These are phyloP conservation scores for Boloria euphrosyne DNA, from an alignment of 2,888 invertebrate genomes.

Conservation along the genomic window DNA sequence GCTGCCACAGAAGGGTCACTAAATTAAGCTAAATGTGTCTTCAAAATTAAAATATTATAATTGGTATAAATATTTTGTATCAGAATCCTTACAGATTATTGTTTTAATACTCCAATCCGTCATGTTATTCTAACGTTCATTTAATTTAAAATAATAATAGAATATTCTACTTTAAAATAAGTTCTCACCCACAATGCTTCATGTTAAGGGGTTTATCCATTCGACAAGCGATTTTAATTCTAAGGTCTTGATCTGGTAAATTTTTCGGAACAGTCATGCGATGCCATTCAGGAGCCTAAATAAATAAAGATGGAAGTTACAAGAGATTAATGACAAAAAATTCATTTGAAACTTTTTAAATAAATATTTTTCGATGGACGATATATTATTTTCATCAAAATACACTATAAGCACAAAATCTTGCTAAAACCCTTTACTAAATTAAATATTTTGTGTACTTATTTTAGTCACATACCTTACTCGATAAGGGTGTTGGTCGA, in stretches of 20 bases:
- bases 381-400: too few relatives aligned
- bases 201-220: conserved; percentile 99
- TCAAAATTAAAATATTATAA: too few relatives aligned
- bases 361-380: not conserved
- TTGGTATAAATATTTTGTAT: too few relatives aligned
- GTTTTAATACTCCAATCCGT: too few relatives aligned
- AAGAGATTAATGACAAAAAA: not conserved
- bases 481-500: conserved; percentile 92
- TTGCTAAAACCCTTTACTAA: too few relatives aligned
- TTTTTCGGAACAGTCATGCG: conserved; percentile 98
- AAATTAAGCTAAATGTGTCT: too few relatives aligned
- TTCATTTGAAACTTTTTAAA: not conserved
- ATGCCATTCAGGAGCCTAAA: conserved; percentile 97
- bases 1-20: too few relatives aligned
- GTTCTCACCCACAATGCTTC: conserved; percentile 96
- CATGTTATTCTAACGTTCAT: too few relatives aligned
- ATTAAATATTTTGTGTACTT: too few relatives aligned
- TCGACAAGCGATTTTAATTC: conserved; percentile 98
- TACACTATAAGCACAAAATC: too few relatives aligned
- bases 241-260: conserved; percentile 96
- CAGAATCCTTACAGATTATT: too few relatives aligned
- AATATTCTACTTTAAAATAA: not conserved
- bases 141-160: too few relatives aligned
- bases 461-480: conserved; percentile 83
- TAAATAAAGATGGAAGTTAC: not conserved